These are phyloP conservation scores for Meriones psammophilus DNA, from an alignment of 2,797 vertebrate genomes.

Conservation along the genomic window DNA sequence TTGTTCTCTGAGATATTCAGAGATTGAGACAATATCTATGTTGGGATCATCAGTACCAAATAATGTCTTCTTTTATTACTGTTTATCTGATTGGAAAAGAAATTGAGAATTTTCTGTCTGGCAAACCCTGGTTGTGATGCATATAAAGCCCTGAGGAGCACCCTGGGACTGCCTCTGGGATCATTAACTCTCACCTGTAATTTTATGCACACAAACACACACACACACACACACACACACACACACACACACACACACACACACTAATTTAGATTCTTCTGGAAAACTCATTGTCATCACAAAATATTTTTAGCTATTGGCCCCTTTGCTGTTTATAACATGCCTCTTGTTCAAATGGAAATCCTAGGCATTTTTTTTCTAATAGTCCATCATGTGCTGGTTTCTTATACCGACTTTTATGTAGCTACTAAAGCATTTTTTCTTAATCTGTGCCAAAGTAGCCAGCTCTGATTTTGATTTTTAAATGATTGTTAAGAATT, in stretches of 20 bases:
- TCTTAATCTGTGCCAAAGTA: not conserved
- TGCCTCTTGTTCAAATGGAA: not conserved
- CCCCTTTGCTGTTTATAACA: not conserved
- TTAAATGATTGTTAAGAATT: not conserved
- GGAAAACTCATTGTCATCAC: not conserved
- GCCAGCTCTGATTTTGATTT: not conserved
- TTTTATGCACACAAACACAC: no score
- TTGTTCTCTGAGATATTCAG: not conserved
- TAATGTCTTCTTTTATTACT: constrained; percentile 26
- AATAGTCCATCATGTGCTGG: not conserved
- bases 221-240: no score
- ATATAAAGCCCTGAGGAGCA: not conserved
- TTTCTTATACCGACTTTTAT: not conserved
- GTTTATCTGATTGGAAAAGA: constrained; percentile 39
- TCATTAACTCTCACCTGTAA: not conserved
- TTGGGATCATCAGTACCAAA: not conserved
- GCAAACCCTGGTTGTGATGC: not conserved
- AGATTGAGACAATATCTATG: not conserved
- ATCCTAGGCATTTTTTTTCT: not conserved
- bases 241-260: not conserved
- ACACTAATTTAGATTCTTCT: not conserved
- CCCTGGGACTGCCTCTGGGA: not conserved
- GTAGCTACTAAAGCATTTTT: not conserved
- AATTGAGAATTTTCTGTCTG: not conserved
- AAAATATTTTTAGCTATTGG: not conserved